A percentile compares a stretch with the other conserved stretches of the same genome.
phyloP scores from a whole-genome alignment of 2,797 vertebrate species.

The Menidia menidia region DNA sequence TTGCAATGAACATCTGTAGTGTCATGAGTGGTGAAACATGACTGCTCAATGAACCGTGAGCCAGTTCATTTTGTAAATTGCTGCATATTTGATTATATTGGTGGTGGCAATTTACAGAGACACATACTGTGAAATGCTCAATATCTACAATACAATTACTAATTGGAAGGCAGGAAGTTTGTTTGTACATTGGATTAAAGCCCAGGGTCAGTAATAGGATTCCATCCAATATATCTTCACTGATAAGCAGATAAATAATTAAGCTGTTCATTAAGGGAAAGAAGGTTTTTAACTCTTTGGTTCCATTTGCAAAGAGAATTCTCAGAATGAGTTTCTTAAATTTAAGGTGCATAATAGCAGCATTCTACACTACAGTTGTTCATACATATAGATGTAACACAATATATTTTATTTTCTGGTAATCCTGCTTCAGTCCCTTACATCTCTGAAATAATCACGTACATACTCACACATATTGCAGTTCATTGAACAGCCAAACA shows the following conservation, averaged over 20 bases:
- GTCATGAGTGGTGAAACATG: slow-evolving; percentile 33
- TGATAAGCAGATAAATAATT: slow-evolving; percentile 6
- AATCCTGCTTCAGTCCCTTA: background rate
- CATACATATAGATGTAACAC: background rate
- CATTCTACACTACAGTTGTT: background rate
- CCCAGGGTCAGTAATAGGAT: slow-evolving; percentile 32
- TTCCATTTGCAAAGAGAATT: background rate
- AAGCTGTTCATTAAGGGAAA: background rate
- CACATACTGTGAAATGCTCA: slow-evolving; percentile 42
- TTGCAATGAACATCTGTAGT: slow-evolving; percentile 6
- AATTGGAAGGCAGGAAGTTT: slow-evolving; percentile 18
- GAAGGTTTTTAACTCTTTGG: background rate
- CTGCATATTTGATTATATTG: slow-evolving; percentile 38
- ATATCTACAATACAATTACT: slow-evolving; percentile 30
- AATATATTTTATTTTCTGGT: background rate
- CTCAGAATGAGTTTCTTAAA: background rate
- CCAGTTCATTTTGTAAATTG: slow-evolving; percentile 62
- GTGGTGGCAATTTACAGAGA: slow-evolving; percentile 51
- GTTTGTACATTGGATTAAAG: slow-evolving; percentile 31
- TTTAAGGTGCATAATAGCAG: background rate
- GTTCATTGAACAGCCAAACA: slow-evolving; percentile 13
- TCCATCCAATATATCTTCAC: slow-evolving; percentile 6
- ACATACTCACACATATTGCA: slow-evolving; percentile 1
- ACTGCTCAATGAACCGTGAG: slow-evolving; percentile 23
- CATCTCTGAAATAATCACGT: slow-evolving; percentile 1